These are phyloP conservation scores for Dolichopus griseipennis DNA, from an alignment of 2,888 invertebrate genomes.

Conservation along the genomic window DNA sequence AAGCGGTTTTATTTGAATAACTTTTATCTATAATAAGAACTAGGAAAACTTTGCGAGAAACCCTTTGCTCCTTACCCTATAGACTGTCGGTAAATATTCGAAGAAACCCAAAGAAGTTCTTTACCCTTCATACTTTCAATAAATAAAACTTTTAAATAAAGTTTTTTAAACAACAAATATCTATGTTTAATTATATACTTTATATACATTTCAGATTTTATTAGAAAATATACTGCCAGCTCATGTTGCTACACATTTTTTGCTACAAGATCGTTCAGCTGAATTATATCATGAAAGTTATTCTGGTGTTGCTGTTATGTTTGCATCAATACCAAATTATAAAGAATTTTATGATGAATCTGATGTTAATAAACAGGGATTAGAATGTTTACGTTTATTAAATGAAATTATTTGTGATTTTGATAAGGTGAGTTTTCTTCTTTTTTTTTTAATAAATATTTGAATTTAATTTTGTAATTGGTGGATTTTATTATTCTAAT, in stretches of 20 bases:
- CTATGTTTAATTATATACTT: conserved; percentile 10
- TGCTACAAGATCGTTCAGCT: conserved; percentile 55
- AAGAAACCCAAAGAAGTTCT: no score
- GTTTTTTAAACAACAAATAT: no score
- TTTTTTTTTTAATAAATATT: no score
- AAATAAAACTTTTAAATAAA: no score
- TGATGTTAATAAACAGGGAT: conserved; percentile 91
- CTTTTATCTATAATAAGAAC: no score
- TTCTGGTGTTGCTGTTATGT: conserved; percentile 92
- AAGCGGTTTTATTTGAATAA: no score
- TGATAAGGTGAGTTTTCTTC: conserved; percentile 63
- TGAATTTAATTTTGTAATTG: no score
- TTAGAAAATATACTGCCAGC: conserved; percentile 94
- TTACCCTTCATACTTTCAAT: no score
- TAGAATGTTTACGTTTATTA: conserved; percentile 85
- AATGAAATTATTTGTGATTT: conserved; percentile 98
- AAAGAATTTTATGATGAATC: conserved; percentile 95
- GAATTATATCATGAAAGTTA: conserved; percentile 93
- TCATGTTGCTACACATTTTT: conserved; percentile 90
- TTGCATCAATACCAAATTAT: conserved; percentile 96
- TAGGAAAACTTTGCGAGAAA: no score
- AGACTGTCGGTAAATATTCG: no score
- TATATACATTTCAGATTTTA: conserved; percentile 57
- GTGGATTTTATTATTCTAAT: no score
- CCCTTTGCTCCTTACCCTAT: no score